These are phyloP conservation scores for Zoroaster sp. DNA, from an alignment of 53 echinoderm and acorn worm genomes.

Conservation along the genomic window DNA sequence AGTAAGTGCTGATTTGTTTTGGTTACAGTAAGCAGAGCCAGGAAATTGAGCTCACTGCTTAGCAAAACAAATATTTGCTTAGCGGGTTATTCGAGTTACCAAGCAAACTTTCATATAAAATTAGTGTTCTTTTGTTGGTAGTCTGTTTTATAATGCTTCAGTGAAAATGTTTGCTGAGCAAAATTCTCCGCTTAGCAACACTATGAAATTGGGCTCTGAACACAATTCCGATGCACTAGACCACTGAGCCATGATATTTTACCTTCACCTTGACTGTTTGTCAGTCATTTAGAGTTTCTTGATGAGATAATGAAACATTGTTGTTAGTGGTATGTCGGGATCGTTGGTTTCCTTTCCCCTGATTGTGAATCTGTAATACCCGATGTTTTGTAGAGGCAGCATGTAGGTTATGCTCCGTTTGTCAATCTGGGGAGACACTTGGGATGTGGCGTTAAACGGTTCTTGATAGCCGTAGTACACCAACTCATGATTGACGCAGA, in stretches of 20 bases:
- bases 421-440: neutral
- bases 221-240: too few species aligned
- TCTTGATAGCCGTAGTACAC: neutral
- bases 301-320: slow-evolving; percentile 75
- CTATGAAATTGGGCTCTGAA: too few species aligned
- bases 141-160: too few species aligned
- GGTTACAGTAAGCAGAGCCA: too few species aligned
- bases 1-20: too few species aligned
- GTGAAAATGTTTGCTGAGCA: too few species aligned
- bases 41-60: too few species aligned
- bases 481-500: neutral
- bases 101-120: too few species aligned
- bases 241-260: neutral
- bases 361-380: slow-evolving; percentile 74
- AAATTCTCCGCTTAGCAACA: too few species aligned
- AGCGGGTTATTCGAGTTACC: too few species aligned
- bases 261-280: neutral
- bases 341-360: slow-evolving; percentile 56
- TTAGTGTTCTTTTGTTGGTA: too few species aligned
- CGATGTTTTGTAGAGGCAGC: slow-evolving; percentile 27
- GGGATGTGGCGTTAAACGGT: neutral
- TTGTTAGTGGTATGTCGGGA: slow-evolving; percentile 43
- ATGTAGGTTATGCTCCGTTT: slow-evolving; percentile 18
- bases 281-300: slow-evolving; percentile 21
- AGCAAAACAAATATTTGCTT: too few species aligned